Percentiles rank a stretch among this genome's conserved stretches.
Evolutionary conservation across 2,113 vertebrate species (phyloP).

Genomic region (Microcebus lehilahytsara): DNA sequence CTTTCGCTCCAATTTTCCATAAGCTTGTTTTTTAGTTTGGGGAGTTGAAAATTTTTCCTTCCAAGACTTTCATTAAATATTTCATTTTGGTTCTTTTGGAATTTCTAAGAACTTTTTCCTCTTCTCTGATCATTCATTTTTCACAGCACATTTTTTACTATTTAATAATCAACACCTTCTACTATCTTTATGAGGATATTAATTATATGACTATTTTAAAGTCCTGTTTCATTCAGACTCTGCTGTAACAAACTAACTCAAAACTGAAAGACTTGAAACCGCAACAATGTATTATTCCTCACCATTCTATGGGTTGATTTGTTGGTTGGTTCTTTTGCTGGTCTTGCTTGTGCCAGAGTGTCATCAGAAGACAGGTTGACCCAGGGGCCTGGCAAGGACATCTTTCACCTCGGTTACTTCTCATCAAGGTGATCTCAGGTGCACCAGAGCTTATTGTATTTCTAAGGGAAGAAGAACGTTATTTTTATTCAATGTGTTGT

Average conservation of each 20-base stretch:
- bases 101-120: not conserved
- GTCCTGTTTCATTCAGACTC: not conserved
- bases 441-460: not conserved
- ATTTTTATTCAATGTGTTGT: not conserved
- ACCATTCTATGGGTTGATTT: not conserved
- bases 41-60: not conserved
- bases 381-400: accelerated
- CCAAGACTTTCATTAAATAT: not conserved
- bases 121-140: not conserved
- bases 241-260: not conserved
- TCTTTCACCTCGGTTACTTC: not conserved
- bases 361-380: not conserved
- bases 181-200: not conserved
- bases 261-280: not conserved
- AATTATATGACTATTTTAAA: not conserved
- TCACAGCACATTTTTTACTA: not conserved
- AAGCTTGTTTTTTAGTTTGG: not conserved
- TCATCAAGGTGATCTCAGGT: not conserved
- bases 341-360: not conserved
- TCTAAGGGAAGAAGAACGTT: not conserved
- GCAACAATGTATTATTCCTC: not conserved
- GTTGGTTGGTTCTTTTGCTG: not conserved
- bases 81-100: slow-evolving; percentile 26
- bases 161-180: not conserved
- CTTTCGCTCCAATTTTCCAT: not conserved